phyloP scores from a whole-genome alignment of 2,888 invertebrate species.

The Carabus problematicus region DNA sequence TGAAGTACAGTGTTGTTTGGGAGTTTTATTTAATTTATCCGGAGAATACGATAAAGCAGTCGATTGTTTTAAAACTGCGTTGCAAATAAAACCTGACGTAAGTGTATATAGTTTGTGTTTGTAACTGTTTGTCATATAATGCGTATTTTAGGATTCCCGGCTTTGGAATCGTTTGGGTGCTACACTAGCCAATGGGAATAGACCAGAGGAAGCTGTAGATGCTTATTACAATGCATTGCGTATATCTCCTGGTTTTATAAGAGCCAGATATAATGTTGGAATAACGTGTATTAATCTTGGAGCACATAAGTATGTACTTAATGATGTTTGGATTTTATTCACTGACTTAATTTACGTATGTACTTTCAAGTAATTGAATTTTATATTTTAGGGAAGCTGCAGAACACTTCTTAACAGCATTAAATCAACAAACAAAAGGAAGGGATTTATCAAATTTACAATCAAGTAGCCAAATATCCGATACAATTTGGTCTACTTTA shows the following conservation, averaged over 20 bases:
- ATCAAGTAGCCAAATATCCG: slow-evolving; percentile 73
- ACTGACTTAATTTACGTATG: no score
- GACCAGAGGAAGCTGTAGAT: slow-evolving; percentile 94
- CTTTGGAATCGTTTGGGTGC: slow-evolving; percentile 98
- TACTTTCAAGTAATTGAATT: not conserved
- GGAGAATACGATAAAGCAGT: slow-evolving; percentile 95
- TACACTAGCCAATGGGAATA: slow-evolving; percentile 93
- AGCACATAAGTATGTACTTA: slow-evolving; percentile 68
- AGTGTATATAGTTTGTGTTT: slow-evolving; percentile 48
- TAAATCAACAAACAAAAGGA: slow-evolving; percentile 89
- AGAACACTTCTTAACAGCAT: slow-evolving; percentile 91
- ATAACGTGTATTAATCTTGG: slow-evolving; percentile 97
- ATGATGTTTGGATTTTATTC: not conserved
- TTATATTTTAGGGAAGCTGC: slow-evolving; percentile 78
- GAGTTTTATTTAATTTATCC: slow-evolving; percentile 93
- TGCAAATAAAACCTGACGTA: slow-evolving; percentile 81
- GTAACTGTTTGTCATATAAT: no score
- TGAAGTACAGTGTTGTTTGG: slow-evolving; percentile 92
- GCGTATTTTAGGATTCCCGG: slow-evolving; percentile 75
- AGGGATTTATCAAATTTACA: slow-evolving; percentile 62
- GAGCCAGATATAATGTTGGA: slow-evolving; percentile 97
- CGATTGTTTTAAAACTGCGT: slow-evolving; percentile 92
- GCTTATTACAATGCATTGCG: slow-evolving; percentile 93
- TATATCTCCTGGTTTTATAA: slow-evolving; percentile 93
- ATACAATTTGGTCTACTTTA: slow-evolving; percentile 93